Conservation (phyloP, 2,797 vertebrate species). For the Arctocebus calabarensis region DNA sequence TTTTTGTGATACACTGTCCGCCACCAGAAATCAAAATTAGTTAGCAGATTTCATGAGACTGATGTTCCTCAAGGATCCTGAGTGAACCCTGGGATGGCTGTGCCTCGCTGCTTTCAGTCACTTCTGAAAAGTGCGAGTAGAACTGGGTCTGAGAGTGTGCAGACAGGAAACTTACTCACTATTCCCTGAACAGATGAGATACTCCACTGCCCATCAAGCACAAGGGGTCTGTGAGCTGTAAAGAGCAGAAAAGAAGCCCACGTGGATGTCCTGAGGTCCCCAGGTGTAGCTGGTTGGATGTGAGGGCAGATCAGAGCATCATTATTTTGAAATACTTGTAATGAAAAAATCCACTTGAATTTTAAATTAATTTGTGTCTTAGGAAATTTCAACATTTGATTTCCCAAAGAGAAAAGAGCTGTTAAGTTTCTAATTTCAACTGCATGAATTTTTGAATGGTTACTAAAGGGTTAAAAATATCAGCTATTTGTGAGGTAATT, state of each 20-base stretch:
- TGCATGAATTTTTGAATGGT: not conserved
- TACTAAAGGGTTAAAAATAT: constrained; percentile 6
- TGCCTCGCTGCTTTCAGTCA: not conserved
- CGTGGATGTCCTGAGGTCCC: not conserved
- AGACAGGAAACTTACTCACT: not conserved
- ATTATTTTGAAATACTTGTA: constrained; percentile 54
- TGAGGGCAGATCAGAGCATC: not conserved
- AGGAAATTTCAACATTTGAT: not conserved
- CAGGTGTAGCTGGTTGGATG: not conserved
- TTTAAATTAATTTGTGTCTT: constrained; percentile 1
- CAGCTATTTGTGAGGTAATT: not conserved
- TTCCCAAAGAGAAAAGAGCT: constrained; percentile 1
- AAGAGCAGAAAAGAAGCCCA: not conserved
- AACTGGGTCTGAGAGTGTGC: not conserved
- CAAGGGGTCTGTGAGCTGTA: not conserved
- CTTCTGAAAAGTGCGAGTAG: not conserved
- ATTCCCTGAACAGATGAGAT: not conserved
- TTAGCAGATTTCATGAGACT: not conserved
- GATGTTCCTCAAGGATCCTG: not conserved
- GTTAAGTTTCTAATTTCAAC: constrained; percentile 34
- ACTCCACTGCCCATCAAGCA: not conserved
- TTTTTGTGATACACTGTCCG: not conserved
- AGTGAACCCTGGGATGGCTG: not conserved
- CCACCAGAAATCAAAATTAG: not conserved
- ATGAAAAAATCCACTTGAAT: constrained; percentile 43